phyloP scores from a whole-genome alignment of 2,797 vertebrate genomes.

The Chelmon rostratus region DNA sequence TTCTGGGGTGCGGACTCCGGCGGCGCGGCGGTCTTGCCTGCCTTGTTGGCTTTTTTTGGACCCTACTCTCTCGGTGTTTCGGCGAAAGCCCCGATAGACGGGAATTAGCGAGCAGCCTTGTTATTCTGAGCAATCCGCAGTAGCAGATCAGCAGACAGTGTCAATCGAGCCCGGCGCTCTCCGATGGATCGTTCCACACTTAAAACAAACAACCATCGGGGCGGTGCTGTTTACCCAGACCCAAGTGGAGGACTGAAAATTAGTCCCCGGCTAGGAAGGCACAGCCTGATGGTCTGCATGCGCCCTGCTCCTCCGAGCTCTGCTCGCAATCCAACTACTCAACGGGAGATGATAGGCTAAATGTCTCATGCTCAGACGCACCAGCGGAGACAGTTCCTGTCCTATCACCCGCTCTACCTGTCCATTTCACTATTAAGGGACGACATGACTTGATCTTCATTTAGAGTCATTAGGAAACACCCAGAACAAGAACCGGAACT shows the following conservation, averaged over 20 bases:
- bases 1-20: constrained; percentile 90
- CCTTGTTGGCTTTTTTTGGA: constrained; percentile 75
- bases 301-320: constrained; percentile 54
- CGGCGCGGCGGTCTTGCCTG: constrained; percentile 80
- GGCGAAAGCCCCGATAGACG: constrained; percentile 83
- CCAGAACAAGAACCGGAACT: not conserved
- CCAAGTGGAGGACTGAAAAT: constrained; percentile 74
- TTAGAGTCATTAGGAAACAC: constrained; percentile 7
- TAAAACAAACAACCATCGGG: constrained; percentile 85
- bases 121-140: constrained; percentile 88
- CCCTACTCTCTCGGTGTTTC: constrained; percentile 80
- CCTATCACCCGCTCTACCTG: constrained; percentile 57
- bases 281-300: constrained; percentile 61
- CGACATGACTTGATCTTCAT: constrained; percentile 3
- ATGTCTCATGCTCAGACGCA: constrained; percentile 52
- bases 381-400: constrained; percentile 42
- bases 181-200: constrained; percentile 85
- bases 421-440: constrained; percentile 30
- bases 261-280: constrained; percentile 67
- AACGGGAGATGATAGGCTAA: constrained; percentile 49
- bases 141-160: constrained; percentile 88
- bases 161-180: constrained; percentile 89
- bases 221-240: constrained; percentile 83
- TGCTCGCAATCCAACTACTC: constrained; percentile 61
- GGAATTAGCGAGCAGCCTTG: constrained; percentile 88